Percentiles rank a stretch among this genome's conserved stretches.
phyloP scores from a whole-genome alignment of 2,113 vertebrate genomes.

The Saguinus midas region DNA sequence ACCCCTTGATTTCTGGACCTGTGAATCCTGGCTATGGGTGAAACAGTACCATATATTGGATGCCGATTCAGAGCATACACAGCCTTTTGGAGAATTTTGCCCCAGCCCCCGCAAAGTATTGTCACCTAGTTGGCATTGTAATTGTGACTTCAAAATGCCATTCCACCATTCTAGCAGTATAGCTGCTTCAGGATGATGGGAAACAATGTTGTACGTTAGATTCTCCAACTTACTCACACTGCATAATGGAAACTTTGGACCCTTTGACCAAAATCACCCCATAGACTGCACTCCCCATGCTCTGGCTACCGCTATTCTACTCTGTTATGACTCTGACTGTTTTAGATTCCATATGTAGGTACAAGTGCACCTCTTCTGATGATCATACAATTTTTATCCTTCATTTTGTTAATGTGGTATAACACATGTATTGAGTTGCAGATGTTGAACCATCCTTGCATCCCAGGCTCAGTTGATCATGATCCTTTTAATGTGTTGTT shows the following conservation, averaged over 20 bases:
- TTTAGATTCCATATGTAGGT: neutral
- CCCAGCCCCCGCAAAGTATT: too few species aligned
- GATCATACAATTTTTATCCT: neutral
- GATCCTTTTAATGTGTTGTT: neutral
- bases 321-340: neutral
- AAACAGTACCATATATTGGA: too few species aligned
- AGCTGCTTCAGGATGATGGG: too few species aligned
- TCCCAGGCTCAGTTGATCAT: neutral
- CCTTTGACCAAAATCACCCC: neutral
- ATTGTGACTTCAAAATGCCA: too few species aligned
- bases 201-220: neutral
- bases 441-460: neutral
- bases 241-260: neutral
- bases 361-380: neutral
- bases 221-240: neutral
- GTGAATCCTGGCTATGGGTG: too few species aligned
- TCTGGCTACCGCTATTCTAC: neutral
- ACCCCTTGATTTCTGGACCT: too few species aligned
- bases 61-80: too few species aligned
- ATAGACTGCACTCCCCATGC: neutral
- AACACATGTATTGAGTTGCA: neutral
- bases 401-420: neutral
- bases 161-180: too few species aligned
- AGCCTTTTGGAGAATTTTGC: too few species aligned
- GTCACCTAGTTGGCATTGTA: too few species aligned